phyloP scores from a whole-genome alignment of 37 sponge, comb jelly and placozoan species.

The Eunapius fragilis region DNA sequence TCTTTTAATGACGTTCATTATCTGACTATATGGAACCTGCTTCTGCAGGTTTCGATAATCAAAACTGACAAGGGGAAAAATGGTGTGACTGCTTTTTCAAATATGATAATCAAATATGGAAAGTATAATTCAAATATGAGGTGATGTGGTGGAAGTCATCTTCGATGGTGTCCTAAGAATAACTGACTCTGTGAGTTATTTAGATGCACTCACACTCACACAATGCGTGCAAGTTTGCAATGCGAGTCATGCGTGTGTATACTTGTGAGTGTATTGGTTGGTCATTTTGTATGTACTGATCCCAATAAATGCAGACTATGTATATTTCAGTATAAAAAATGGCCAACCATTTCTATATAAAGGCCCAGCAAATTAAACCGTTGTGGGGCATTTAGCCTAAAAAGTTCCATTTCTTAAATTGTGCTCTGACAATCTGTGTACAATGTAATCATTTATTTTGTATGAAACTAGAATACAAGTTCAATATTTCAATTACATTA shows the following conservation, averaged over 20 bases:
- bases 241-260: neutral
- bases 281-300: neutral
- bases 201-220: neutral
- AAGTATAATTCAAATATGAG: neutral
- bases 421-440: neutral
- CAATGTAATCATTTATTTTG: neutral
- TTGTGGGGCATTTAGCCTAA: neutral
- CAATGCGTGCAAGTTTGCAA: neutral
- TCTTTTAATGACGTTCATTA: neutral
- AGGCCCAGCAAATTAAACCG: neutral
- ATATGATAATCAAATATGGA: slow-evolving; percentile 35
- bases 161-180: neutral
- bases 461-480: neutral
- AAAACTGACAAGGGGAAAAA: neutral
- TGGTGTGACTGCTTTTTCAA: neutral
- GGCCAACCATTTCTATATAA: neutral
- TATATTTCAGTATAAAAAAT: neutral
- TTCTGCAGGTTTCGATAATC: neutral
- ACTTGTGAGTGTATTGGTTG: neutral
- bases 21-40: neutral
- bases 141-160: neutral
- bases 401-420: neutral
- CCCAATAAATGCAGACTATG: neutral
- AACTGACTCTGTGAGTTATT: neutral
- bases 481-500: neutral